Conservation (phyloP, 2,888 invertebrate species). For the Stegana nigrithorax region DNA sequence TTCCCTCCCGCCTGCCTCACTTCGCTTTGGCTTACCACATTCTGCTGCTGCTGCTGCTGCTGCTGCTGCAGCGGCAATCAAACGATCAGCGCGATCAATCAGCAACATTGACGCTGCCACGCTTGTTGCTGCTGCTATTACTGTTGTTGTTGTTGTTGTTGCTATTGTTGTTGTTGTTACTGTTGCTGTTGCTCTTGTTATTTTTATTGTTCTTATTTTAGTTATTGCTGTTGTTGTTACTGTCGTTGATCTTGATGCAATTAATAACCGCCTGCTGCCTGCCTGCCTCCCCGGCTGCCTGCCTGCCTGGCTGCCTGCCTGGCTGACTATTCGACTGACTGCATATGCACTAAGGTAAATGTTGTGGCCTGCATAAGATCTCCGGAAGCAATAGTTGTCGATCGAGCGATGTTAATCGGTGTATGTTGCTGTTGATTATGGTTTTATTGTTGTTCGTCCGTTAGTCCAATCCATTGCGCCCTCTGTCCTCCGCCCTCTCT, state of each 20-base stretch:
- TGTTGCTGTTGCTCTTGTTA: too few relatives aligned
- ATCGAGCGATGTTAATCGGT: constrained; percentile 24
- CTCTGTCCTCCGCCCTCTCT: too few relatives aligned
- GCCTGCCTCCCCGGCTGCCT: not conserved
- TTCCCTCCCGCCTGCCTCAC: constrained; percentile 21
- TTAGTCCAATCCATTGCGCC: too few relatives aligned
- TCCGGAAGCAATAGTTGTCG: constrained; percentile 58
- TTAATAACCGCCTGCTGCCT: constrained; percentile 51
- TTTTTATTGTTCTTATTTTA: too few relatives aligned
- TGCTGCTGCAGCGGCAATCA: constrained; percentile 32
- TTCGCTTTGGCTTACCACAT: not conserved
- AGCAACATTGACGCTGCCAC: constrained; percentile 15
- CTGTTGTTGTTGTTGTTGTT: constrained; percentile 2
- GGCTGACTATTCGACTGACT: not conserved
- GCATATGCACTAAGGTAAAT: too few relatives aligned
- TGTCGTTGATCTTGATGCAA: constrained; percentile 64
- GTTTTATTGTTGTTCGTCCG: constrained; percentile 42
- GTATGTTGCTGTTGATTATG: constrained; percentile 47
- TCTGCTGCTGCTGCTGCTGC: too few relatives aligned
- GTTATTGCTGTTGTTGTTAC: constrained; percentile 5
- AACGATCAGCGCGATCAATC: constrained; percentile 17
- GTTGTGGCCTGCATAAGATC: constrained; percentile 36
- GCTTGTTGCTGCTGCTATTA: not conserved
- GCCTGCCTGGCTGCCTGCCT: not conserved
- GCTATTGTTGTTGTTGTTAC: constrained; percentile 30